Evolutionary conservation across 2,888 invertebrate genomes (phyloP).

Genomic region (Lepeophtheirus nordmannii): DNA sequence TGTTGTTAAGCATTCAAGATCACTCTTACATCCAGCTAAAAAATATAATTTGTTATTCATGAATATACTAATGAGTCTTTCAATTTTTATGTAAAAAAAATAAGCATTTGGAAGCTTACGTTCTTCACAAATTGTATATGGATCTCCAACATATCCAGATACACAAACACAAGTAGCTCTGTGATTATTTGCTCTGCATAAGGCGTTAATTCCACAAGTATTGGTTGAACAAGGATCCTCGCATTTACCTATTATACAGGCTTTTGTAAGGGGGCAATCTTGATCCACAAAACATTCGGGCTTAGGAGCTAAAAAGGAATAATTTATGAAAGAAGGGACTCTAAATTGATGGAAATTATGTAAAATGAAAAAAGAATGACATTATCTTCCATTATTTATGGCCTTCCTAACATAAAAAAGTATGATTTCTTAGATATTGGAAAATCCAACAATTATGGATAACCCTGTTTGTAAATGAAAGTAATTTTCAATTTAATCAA

Average conservation of each 20-base stretch:
- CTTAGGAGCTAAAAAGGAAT: constrained; percentile 57
- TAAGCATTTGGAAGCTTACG: constrained; percentile 32
- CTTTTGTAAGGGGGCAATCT: constrained; percentile 40
- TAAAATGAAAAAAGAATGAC: constrained; percentile 69
- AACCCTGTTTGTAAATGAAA: too few species aligned
- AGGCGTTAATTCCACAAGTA: constrained; percentile 66
- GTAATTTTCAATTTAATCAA: too few species aligned
- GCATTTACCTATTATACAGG: constrained; percentile 44
- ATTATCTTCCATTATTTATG: constrained; percentile 54
- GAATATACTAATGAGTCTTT: constrained; percentile 39
- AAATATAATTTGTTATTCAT: constrained; percentile 23
- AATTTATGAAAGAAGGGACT: constrained; percentile 48
- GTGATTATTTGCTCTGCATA: constrained; percentile 65
- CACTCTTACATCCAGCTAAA: constrained; percentile 57
- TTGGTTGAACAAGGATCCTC: constrained; percentile 48
- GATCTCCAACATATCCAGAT: constrained; percentile 47
- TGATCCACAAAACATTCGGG: constrained; percentile 31
- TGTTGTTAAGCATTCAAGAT: constrained; percentile 63
- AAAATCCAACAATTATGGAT: neutral
- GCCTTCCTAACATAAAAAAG: too few species aligned
- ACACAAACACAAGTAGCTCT: constrained; percentile 68
- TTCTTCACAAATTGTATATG: constrained; percentile 27
- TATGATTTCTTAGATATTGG: neutral
- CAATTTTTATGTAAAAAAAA: constrained; percentile 60
- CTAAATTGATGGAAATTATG: constrained; percentile 60